These are phyloP conservation scores for Cherax quadricarinatus DNA, from an alignment of 1,140 invertebrate species.

Conservation along the genomic window DNA sequence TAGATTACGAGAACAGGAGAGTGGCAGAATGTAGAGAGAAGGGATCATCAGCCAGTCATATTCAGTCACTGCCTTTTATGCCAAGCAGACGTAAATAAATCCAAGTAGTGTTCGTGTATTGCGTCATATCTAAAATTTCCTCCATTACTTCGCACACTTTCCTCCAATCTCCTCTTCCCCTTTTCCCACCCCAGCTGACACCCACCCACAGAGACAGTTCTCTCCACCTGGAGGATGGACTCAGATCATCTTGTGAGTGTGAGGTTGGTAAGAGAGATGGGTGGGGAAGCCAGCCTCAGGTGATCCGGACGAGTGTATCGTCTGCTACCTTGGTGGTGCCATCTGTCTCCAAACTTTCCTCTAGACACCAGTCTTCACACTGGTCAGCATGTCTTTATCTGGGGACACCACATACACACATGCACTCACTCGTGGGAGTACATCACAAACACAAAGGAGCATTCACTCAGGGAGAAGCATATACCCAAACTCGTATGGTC, in stretches of 20 bases:
- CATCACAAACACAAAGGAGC: too few species aligned
- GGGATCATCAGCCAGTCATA: not conserved
- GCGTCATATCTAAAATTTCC: not conserved
- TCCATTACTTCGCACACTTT: not conserved
- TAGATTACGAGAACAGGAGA: not conserved
- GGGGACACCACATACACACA: too few species aligned
- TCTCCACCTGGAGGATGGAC: too few species aligned
- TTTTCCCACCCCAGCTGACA: too few species aligned
- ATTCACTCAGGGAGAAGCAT: too few species aligned
- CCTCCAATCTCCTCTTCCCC: not conserved
- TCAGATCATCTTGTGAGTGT: too few species aligned
- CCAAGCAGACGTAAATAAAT: constrained; percentile 20
- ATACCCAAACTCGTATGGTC: too few species aligned
- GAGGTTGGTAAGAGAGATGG: too few species aligned
- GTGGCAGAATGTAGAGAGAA: not conserved
- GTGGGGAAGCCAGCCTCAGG: not conserved
- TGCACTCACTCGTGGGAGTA: too few species aligned
- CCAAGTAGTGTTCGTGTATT: constrained; percentile 13
- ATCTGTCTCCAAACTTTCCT: not conserved
- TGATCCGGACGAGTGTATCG: not conserved
- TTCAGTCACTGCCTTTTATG: constrained; percentile 16
- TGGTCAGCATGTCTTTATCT: too few species aligned
- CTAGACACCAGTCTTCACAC: not conserved
- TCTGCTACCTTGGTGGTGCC: not conserved
- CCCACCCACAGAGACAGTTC: too few species aligned